Conservation (phyloP, 2,888 invertebrate genomes). For the Cephus pulcher region DNA sequence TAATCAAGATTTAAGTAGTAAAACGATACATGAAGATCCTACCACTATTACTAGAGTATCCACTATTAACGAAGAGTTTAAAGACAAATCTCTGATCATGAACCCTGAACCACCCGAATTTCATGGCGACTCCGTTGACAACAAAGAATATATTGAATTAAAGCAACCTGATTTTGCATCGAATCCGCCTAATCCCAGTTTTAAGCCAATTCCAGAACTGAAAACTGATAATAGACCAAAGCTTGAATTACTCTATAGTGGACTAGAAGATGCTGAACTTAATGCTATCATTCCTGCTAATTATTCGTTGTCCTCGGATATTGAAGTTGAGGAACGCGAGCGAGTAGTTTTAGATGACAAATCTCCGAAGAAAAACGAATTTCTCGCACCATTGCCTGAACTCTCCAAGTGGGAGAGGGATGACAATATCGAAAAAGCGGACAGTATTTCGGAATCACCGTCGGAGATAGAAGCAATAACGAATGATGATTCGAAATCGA, state of each 20-base stretch:
- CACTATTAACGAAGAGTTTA: slow-evolving; percentile 48
- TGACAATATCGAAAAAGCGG: slow-evolving; percentile 70
- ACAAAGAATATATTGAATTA: neutral
- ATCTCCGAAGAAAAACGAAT: slow-evolving; percentile 69
- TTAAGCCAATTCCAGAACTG: slow-evolving; percentile 58
- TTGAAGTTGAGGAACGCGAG: slow-evolving; percentile 32
- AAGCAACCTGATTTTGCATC: slow-evolving; percentile 44
- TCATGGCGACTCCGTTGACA: slow-evolving; percentile 25
- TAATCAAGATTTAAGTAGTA: slow-evolving; percentile 9
- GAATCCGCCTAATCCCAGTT: slow-evolving; percentile 62
- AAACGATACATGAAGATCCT: slow-evolving; percentile 1
- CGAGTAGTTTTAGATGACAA: slow-evolving; percentile 22
- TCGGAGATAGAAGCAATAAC: slow-evolving; percentile 51
- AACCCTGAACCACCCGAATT: slow-evolving; percentile 61
- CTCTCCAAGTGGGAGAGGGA: slow-evolving; percentile 91
- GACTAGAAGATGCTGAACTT: slow-evolving; percentile 59
- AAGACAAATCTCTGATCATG: slow-evolving; percentile 57
- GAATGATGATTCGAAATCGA: slow-evolving; percentile 50
- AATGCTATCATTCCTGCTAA: slow-evolving; percentile 52
- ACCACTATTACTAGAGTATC: slow-evolving; percentile 28
- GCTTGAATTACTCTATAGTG: slow-evolving; percentile 61
- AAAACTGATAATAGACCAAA: slow-evolving; percentile 50
- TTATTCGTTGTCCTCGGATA: slow-evolving; percentile 46
- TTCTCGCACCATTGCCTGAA: slow-evolving; percentile 81
- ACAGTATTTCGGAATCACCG: slow-evolving; percentile 50